Base-by-base conservation (phyloP, 1,140 invertebrate species). In the Drosophila kurseongensis region DNA sequence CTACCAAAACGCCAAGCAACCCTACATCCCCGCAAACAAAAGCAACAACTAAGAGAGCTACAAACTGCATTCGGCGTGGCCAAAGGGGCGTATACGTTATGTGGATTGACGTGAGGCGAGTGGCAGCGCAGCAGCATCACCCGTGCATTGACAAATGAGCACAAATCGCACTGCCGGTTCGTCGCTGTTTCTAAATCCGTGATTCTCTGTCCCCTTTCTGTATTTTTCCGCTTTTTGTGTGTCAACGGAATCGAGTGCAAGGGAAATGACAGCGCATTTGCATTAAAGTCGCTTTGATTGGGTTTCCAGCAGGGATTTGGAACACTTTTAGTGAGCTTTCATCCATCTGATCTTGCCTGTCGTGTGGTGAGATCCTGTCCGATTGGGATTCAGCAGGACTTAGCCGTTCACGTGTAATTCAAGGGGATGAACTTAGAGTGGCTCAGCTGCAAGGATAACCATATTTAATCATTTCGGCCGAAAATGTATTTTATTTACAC, bases 101-200 rank as follows among this genome's bases (percentile, higher is more conserved):
- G 32, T 58, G 32, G 79, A 82, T 68, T 82, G 79, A 82, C 75
- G 73, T 71, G 50, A 40, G 38, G 54, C 52, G 65, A 67, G 57
- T 62, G 52, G 55, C 54, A 66, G 48, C 40, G 52, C 14, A 36
- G 12, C 36, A 38, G 40, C 51, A 62, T 23, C 18, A 16, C 29
- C 27, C 36, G 42, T 41, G 44, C 44, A 61, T 59, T 74, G 72
- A 84, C 76, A 80, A 84, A 83, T 80, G 80, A 84, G 80, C 62
- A 67, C 80, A 76, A 84, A 80, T 84, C 78, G 76, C 38, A 67
- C 51, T 79, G 55, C 40, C 60, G 65, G 54, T 42, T 73, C 65
- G 58, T 75, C 78, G 38, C 14, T 60, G 74, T 71, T 57, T 50
- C 47, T 42, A 45, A 63, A 71, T 48, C 45, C 52, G 57, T 57